These are phyloP conservation scores for Dendrolimus houi DNA, from an alignment of 2,888 invertebrate species.

Conservation along the genomic window DNA sequence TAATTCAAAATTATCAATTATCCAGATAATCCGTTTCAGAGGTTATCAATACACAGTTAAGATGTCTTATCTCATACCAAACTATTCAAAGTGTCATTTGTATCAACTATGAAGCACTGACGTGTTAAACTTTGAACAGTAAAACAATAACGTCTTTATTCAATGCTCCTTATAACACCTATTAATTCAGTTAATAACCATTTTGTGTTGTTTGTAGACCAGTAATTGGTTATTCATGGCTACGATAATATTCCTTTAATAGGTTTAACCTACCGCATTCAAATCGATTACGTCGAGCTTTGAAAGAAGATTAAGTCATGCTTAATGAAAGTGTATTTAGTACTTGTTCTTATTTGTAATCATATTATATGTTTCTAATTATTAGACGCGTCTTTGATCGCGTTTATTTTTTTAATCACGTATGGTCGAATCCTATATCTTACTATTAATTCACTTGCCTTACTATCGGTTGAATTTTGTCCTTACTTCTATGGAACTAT, in stretches of 20 bases:
- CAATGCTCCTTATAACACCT: background rate
- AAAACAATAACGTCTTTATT: background rate
- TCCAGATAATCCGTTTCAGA: slow-evolving; percentile 4
- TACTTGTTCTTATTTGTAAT: too few species aligned
- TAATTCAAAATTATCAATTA: background rate
- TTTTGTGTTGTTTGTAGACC: background rate
- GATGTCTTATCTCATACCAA: background rate
- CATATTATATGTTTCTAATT: too few species aligned
- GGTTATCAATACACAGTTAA: slow-evolving; percentile 6
- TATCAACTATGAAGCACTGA: background rate
- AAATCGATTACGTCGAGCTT: background rate
- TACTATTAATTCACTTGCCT: too few species aligned
- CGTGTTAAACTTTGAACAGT: background rate
- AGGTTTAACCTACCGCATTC: background rate
- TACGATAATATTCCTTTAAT: background rate
- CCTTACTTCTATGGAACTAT: too few species aligned
- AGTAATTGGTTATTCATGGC: background rate
- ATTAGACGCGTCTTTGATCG: too few species aligned
- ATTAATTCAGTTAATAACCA: background rate
- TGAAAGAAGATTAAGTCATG: background rate
- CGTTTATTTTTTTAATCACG: too few species aligned
- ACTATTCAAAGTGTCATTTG: background rate
- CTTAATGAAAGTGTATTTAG: too few species aligned
- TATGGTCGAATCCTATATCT: too few species aligned
- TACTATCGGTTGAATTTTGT: too few species aligned